Conservation (phyloP, 1,140 invertebrate species). For the Drosophila ogumai region DNA sequence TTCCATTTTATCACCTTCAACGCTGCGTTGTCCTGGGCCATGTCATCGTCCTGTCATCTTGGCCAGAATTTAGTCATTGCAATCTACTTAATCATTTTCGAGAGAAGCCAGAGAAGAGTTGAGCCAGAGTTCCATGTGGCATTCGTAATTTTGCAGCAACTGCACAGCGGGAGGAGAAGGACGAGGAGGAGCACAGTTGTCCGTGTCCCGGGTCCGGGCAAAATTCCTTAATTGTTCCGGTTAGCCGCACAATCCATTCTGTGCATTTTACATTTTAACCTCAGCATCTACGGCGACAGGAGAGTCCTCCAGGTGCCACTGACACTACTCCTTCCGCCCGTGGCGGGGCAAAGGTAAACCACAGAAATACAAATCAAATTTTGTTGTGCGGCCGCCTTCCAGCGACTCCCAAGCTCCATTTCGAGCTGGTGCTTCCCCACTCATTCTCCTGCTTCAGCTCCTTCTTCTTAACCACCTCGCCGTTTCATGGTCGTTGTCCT, state of each 20-base stretch:
- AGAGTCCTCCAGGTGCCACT: conserved; percentile 70
- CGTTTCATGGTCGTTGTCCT: conserved; percentile 29
- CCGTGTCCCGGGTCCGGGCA: conserved; percentile 27
- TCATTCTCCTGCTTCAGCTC: background rate
- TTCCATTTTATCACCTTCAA: conserved; percentile 39
- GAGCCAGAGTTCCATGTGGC: conserved; percentile 42
- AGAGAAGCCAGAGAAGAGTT: background rate
- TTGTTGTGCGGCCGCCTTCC: conserved; percentile 72
- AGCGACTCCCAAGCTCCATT: background rate
- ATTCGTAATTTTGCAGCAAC: conserved; percentile 73
- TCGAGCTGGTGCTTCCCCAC: background rate
- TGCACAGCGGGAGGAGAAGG: conserved; percentile 15
- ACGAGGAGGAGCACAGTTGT: conserved; percentile 1
- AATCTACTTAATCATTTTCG: conserved; percentile 81
- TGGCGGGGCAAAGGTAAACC: conserved; percentile 77
- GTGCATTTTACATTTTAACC: conserved; percentile 83
- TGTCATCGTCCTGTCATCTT: conserved; percentile 70
- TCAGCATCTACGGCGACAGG: conserved; percentile 74
- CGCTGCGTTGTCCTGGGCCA: conserved; percentile 9
- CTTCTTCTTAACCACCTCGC: background rate
- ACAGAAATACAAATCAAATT: conserved; percentile 84
- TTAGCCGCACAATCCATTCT: conserved; percentile 84
- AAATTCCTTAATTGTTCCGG: conserved; percentile 84
- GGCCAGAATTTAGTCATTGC: conserved; percentile 78
- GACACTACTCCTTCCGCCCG: conserved; percentile 57